Evolutionary conservation across 2,113 vertebrate genomes (phyloP).

Genomic region (Pardalotus punctatus): DNA sequence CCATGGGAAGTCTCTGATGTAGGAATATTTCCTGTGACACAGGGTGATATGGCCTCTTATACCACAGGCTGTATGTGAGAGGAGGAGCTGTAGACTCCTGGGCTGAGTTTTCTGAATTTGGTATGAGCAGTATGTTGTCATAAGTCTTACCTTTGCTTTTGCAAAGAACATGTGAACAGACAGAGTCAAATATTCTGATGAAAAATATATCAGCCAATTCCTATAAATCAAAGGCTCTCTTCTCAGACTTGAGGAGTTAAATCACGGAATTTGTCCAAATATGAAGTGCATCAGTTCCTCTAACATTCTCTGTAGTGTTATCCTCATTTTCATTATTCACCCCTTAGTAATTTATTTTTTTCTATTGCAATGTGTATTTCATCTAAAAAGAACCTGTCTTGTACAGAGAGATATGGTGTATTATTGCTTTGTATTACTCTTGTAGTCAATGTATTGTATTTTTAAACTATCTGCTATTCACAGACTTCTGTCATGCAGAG

Average conservation of each 20-base stretch:
- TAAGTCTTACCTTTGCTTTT: background rate
- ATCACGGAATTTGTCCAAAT: background rate
- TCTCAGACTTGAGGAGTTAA: background rate
- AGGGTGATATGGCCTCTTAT: background rate
- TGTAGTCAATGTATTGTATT: background rate
- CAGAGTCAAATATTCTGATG: background rate
- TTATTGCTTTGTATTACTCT: background rate
- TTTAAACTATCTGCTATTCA: background rate
- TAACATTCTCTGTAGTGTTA: background rate
- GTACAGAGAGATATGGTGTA: background rate
- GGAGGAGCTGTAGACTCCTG: background rate
- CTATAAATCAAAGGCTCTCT: background rate
- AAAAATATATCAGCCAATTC: background rate
- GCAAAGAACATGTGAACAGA: background rate
- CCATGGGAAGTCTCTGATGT: background rate
- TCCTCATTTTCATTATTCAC: background rate
- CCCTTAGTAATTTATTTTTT: background rate
- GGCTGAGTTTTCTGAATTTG: background rate
- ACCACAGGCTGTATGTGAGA: background rate
- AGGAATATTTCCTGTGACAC: background rate
- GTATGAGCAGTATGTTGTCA: background rate
- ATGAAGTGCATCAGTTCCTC: background rate
- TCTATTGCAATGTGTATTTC: background rate
- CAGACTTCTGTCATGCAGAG: background rate
- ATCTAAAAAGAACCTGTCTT: background rate